phyloP scores from a whole-genome alignment of 2,888 invertebrate genomes.

The Leptopilina myrica region DNA sequence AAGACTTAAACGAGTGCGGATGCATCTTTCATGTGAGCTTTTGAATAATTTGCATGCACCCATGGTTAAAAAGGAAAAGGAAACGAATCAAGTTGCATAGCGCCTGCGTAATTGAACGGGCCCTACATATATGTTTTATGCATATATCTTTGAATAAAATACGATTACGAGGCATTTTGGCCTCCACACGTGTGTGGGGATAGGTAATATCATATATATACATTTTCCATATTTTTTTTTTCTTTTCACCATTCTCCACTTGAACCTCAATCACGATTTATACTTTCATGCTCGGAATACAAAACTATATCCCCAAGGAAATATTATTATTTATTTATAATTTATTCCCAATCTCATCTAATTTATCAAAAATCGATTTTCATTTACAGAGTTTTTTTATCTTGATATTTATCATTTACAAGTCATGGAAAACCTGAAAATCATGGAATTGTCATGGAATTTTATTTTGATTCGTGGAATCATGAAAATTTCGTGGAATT shows the following conservation, averaged over 20 bases:
- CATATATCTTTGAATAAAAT: conserved; percentile 67
- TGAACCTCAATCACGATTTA: conserved; percentile 46
- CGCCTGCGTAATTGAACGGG: conserved; percentile 56
- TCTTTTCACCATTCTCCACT: not conserved
- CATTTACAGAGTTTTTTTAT: too few relatives aligned
- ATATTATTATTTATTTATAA: not conserved
- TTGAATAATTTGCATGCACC: conserved; percentile 32
- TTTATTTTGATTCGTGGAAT: too few relatives aligned
- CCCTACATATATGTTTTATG: conserved; percentile 64
- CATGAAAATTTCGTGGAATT: too few relatives aligned
- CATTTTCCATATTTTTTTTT: conserved; percentile 42
- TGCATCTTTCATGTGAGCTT: conserved; percentile 54
- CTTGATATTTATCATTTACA: too few relatives aligned
- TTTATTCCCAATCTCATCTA: not conserved
- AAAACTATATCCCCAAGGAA: not conserved
- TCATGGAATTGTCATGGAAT: too few relatives aligned
- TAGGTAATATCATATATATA: conserved; percentile 41
- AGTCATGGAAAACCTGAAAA: too few relatives aligned
- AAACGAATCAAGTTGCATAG: conserved; percentile 48
- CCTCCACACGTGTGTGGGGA: conserved; percentile 59
- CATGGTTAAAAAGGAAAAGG: conserved; percentile 41
- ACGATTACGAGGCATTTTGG: conserved; percentile 69
- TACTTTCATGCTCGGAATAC: conserved; percentile 12
- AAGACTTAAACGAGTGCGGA: conserved; percentile 42
- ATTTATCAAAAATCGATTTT: too few relatives aligned